Conservation (phyloP, 2,888 invertebrate species). For the Synanthedon vespiformis region DNA sequence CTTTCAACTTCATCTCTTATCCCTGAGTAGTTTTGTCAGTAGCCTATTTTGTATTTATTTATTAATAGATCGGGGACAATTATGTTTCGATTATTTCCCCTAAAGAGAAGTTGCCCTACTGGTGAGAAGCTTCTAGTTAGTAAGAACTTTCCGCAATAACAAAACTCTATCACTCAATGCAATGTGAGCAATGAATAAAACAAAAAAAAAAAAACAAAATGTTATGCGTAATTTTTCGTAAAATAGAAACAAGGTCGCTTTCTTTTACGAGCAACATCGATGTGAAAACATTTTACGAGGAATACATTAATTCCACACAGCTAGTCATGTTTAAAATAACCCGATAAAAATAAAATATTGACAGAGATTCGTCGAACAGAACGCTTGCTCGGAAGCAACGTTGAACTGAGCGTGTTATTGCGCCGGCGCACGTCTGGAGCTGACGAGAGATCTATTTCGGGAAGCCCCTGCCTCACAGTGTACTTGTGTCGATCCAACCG, state of each 20-base stretch:
- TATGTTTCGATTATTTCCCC: too few species aligned
- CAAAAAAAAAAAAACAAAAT: not conserved
- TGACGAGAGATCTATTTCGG: constrained; percentile 63
- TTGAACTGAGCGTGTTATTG: constrained; percentile 24
- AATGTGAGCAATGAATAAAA: not conserved
- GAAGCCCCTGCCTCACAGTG: constrained; percentile 36
- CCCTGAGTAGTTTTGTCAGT: too few species aligned
- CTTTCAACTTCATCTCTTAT: too few species aligned
- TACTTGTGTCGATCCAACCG: constrained; percentile 40
- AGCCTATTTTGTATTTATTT: too few species aligned
- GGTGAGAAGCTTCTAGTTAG: too few species aligned
- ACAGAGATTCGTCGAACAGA: constrained; percentile 38
- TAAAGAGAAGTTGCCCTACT: too few species aligned
- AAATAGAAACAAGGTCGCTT: not conserved
- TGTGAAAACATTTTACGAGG: not conserved
- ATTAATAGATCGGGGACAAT: too few species aligned
- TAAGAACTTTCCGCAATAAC: too few species aligned
- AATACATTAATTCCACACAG: constrained; percentile 4
- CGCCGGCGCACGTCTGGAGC: constrained; percentile 43
- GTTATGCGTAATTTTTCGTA: not conserved
- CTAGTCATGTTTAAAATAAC: constrained; percentile 35
- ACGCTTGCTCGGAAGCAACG: constrained; percentile 20
- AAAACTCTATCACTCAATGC: too few species aligned
- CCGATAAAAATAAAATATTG: constrained; percentile 55
- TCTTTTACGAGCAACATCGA: not conserved